These are phyloP conservation scores for Xyrauchen texanus DNA, from an alignment of 2,113 vertebrate genomes.

Conservation along the genomic window DNA sequence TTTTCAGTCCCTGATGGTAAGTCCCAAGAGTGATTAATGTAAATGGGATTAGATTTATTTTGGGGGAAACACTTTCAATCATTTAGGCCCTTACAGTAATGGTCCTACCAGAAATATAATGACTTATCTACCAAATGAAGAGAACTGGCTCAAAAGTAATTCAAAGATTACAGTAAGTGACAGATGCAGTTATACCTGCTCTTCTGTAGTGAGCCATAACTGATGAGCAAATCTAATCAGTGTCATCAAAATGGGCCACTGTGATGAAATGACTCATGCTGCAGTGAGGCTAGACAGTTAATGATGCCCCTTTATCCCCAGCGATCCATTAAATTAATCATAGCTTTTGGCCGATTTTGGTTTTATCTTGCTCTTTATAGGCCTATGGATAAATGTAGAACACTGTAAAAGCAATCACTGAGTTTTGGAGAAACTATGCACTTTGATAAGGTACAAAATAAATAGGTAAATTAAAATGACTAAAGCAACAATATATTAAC, in stretches of 20 bases:
- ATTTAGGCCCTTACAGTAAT: no score
- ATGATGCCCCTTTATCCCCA: background rate
- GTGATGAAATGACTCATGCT: background rate
- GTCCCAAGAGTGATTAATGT: no score
- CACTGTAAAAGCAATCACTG: no score
- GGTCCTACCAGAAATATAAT: no score
- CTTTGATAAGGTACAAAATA: no score
- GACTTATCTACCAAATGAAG: background rate
- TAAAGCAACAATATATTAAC: no score
- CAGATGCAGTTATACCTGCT: background rate
- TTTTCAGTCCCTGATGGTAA: no score
- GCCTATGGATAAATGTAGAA: background rate
- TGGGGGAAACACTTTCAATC: no score
- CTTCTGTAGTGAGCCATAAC: background rate
- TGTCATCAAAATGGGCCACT: background rate
- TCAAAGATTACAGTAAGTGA: background rate
- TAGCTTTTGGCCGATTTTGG: background rate
- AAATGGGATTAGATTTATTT: no score
- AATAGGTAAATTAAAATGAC: no score
- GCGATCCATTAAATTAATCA: background rate
- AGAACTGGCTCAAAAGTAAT: background rate
- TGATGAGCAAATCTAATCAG: constrained; percentile 7
- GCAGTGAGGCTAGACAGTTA: background rate
- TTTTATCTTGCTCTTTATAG: background rate
- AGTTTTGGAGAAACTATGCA: no score